Conservation (phyloP, 2,888 invertebrate genomes). For the Pegoplata infirma region DNA sequence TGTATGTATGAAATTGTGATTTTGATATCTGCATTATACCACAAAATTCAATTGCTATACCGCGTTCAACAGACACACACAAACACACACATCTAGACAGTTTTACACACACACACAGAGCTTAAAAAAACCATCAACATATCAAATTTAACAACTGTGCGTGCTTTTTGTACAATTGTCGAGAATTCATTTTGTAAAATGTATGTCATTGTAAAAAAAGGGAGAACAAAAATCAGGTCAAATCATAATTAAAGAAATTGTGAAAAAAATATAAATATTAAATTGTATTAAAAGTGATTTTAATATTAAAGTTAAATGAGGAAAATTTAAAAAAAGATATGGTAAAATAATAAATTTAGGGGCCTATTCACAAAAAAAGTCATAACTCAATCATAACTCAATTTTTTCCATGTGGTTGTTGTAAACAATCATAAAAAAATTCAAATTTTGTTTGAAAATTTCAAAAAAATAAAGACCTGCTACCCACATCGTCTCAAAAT, state of each 20-base stretch:
- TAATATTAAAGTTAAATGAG: too few species aligned
- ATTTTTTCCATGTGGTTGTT: too few species aligned
- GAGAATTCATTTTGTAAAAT: constrained; percentile 29
- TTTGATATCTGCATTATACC: constrained; percentile 58
- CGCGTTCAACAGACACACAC: constrained; percentile 14
- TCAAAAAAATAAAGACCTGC: too few species aligned
- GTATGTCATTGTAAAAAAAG: constrained; percentile 34
- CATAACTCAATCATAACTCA: too few species aligned
- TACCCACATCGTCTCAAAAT: too few species aligned
- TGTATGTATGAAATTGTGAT: constrained; percentile 17
- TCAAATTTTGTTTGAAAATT: too few species aligned
- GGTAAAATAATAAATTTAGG: too few species aligned
- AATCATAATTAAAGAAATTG: constrained; percentile 32
- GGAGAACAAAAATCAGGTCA: constrained; percentile 35
- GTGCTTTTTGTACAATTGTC: constrained; percentile 38
- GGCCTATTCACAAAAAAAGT: too few species aligned
- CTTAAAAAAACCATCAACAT: constrained; percentile 40
- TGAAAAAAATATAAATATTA: too few species aligned
- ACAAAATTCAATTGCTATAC: constrained; percentile 54
- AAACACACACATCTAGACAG: not conserved
- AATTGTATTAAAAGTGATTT: not conserved
- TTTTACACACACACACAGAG: not conserved
- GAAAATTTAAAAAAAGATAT: too few species aligned
- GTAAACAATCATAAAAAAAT: too few species aligned
- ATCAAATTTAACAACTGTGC: constrained; percentile 22